Conservation (phyloP, 2,888 invertebrate species). For the Tethea ocularis region DNA sequence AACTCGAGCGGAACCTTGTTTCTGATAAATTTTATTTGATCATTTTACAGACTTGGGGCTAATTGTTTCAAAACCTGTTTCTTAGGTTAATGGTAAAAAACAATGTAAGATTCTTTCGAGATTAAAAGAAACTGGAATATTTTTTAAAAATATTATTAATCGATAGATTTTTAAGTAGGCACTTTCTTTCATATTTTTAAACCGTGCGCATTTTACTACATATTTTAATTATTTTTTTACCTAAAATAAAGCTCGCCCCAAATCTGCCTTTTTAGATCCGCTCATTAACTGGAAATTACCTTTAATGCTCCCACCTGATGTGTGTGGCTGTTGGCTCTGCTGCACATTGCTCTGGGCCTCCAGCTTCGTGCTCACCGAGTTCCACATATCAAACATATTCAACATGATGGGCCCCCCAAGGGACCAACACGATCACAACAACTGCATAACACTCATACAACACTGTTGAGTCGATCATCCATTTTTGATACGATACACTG, state of each 20-base stretch:
- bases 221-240: conserved; percentile 14
- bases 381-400: conserved; percentile 94
- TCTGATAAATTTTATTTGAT: too few relatives aligned
- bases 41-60: neutral
- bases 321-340: conserved; percentile 89
- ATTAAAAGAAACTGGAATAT: too few relatives aligned
- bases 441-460: conserved; percentile 42
- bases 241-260: conserved; percentile 16
- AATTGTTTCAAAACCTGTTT: neutral
- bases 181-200: too few relatives aligned
- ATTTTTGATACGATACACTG: conserved; percentile 55
- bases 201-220: too few relatives aligned
- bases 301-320: conserved; percentile 92
- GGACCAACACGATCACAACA: conserved; percentile 51
- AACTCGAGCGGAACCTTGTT: too few relatives aligned
- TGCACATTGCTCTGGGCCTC: conserved; percentile 86
- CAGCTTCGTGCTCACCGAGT: conserved; percentile 89
- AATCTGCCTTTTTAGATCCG: conserved; percentile 22
- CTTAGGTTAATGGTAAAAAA: too few relatives aligned
- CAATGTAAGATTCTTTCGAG: too few relatives aligned
- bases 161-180: too few relatives aligned
- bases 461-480: conserved; percentile 49
- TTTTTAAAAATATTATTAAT: too few relatives aligned
- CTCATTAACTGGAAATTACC: conserved; percentile 84
- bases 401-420: conserved; percentile 69